phyloP scores from a whole-genome alignment of 2,797 vertebrate genomes.

The Enoplosus armatus region DNA sequence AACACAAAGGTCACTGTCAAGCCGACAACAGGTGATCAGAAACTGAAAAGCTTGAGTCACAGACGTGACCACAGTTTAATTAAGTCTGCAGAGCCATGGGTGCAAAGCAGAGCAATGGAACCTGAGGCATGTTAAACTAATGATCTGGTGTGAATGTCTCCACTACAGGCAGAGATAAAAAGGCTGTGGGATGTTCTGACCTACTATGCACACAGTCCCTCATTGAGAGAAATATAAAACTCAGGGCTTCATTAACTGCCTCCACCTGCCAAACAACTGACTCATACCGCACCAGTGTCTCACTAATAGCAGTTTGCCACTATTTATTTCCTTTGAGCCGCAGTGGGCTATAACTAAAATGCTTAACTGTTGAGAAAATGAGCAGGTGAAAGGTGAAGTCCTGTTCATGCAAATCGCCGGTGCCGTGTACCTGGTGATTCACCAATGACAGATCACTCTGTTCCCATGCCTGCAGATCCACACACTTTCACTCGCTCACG shows the following conservation, averaged over 20 bases:
- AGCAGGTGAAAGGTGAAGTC: slow-evolving; percentile 45
- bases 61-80: slow-evolving; percentile 64
- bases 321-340: slow-evolving; percentile 45
- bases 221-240: slow-evolving; percentile 56
- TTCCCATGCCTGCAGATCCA: slow-evolving; percentile 15
- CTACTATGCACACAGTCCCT: slow-evolving; percentile 28
- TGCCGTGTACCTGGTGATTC: slow-evolving; percentile 43
- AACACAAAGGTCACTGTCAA: slow-evolving; percentile 29
- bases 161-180: slow-evolving; percentile 45
- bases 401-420: slow-evolving; percentile 42
- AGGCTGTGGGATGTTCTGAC: slow-evolving; percentile 54
- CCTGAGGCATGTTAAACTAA: slow-evolving; percentile 66
- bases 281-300: slow-evolving; percentile 39
- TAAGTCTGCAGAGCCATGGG: slow-evolving; percentile 47
- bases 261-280: slow-evolving; percentile 64
- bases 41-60: slow-evolving; percentile 21
- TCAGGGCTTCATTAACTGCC: slow-evolving; percentile 67
- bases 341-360: slow-evolving; percentile 10
- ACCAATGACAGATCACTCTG: slow-evolving; percentile 26
- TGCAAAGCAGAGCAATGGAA: slow-evolving; percentile 37
- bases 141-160: slow-evolving; percentile 66
- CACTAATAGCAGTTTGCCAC: slow-evolving; percentile 51
- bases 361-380: slow-evolving; percentile 21
- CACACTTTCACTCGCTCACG: slow-evolving; percentile 15
- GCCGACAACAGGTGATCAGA: slow-evolving; percentile 25